A percentile compares a stretch with the other conserved stretches of the same genome.
phyloP scores from a whole-genome alignment of 2,113 vertebrate species.

The Platichthys flesus region DNA sequence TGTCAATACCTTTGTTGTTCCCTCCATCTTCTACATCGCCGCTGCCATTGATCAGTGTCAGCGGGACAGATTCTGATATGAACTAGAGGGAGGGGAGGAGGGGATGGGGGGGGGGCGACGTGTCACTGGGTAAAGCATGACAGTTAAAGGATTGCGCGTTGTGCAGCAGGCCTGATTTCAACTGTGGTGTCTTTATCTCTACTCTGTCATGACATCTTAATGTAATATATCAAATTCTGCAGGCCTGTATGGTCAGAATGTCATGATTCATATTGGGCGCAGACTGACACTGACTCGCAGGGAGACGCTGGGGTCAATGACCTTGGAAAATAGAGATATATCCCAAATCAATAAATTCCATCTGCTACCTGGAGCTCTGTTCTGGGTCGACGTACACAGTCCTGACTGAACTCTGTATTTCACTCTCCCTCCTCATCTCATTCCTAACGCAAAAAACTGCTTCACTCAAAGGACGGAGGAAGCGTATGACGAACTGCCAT shows the following conservation, averaged over 20 bases:
- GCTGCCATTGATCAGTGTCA: slow-evolving; percentile 58
- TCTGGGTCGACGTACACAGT: slow-evolving; percentile 3
- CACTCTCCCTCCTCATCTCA: slow-evolving; percentile 4
- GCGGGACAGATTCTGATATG: slow-evolving; percentile 48
- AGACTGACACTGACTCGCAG: slow-evolving; percentile 20
- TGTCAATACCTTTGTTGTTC: slow-evolving; percentile 63
- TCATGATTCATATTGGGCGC: slow-evolving; percentile 19
- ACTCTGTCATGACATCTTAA: slow-evolving; percentile 9
- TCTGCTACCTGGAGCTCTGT: slow-evolving; percentile 45
- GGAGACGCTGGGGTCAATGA: slow-evolving; percentile 28
- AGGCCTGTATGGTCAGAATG: neutral
- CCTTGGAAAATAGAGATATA: slow-evolving; percentile 50
- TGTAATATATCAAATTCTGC: slow-evolving; percentile 5
- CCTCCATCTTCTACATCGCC: slow-evolving; percentile 43
- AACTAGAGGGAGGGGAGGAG: slow-evolving; percentile 5
- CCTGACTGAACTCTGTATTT: slow-evolving; percentile 8
- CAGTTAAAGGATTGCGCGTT: too few species aligned
- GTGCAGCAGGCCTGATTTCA: too few species aligned
- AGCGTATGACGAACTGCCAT: neutral
- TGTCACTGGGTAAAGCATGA: neutral
- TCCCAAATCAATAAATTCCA: slow-evolving; percentile 48
- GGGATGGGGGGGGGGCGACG: neutral
- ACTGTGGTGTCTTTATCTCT: neutral
- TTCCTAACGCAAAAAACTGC: slow-evolving; percentile 17
- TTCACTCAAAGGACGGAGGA: neutral